Conservation (phyloP, 2,888 invertebrate species). For the Heliconius sara region DNA sequence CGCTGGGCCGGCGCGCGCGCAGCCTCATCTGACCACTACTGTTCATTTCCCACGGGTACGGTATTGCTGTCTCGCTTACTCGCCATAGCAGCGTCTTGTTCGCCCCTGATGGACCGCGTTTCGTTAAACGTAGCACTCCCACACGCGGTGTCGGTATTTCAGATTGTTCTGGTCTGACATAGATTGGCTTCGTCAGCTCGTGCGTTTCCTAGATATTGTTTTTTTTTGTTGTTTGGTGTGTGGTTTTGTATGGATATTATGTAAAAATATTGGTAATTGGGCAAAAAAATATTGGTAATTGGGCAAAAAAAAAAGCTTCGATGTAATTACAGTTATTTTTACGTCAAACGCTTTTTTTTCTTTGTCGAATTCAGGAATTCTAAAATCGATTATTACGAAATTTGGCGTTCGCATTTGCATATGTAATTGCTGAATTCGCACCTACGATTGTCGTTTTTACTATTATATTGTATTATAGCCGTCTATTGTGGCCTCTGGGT, state of each 20-base stretch:
- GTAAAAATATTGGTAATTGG: not conserved
- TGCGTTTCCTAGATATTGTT: conserved; percentile 58
- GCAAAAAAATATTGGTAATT: not conserved
- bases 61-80: conserved; percentile 63
- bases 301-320: conserved; percentile 47
- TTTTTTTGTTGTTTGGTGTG: conserved; percentile 23
- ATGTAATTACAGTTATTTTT: conserved; percentile 56
- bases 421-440: conserved; percentile 35
- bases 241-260: not conserved
- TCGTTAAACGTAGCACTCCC: conserved; percentile 84
- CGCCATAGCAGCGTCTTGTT: conserved; percentile 68
- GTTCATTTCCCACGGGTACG: conserved; percentile 85
- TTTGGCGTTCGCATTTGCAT: conserved; percentile 39
- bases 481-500: conserved; percentile 15
- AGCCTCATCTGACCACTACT: conserved; percentile 84
- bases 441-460: conserved; percentile 28
- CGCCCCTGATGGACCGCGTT: conserved; percentile 80
- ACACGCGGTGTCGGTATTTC: conserved; percentile 83
- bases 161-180: conserved; percentile 79
- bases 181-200: conserved; percentile 81
- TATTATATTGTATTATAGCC: conserved; percentile 24
- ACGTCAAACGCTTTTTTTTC: conserved; percentile 48
- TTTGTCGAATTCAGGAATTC: conserved; percentile 38
- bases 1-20: conserved; percentile 84
- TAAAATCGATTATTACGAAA: conserved; percentile 37